phyloP scores from a whole-genome alignment of 1,140 invertebrate species.

The Pseudomyrmex concolor region DNA sequence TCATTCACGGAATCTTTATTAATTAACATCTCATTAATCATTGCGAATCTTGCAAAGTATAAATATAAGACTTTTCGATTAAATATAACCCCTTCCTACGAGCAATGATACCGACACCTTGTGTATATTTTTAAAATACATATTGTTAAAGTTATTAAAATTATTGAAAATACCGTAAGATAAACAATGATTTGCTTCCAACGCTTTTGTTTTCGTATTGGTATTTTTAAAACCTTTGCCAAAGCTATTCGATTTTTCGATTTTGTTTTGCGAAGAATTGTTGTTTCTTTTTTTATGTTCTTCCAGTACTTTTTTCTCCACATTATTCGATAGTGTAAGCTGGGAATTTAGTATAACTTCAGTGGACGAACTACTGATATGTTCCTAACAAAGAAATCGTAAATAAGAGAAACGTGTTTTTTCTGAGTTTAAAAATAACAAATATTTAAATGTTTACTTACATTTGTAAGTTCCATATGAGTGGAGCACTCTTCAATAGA shows the following conservation, averaged over 20 bases:
- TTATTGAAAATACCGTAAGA: constrained; percentile 9
- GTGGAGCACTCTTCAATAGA: not conserved
- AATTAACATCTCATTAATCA: too few relatives aligned
- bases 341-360: constrained; percentile 35
- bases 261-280: constrained; percentile 36
- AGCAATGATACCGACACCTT: too few relatives aligned
- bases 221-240: constrained; percentile 24
- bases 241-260: not conserved
- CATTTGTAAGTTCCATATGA: constrained; percentile 22
- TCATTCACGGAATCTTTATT: too few relatives aligned
- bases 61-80: too few relatives aligned
- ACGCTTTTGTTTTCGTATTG: constrained; percentile 16
- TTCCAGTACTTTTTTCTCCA: not conserved
- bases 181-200: constrained; percentile 32
- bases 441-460: constrained; percentile 32
- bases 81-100: too few relatives aligned
- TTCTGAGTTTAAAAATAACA: not conserved
- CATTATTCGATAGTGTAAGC: not conserved
- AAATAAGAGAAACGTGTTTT: not conserved
- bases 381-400: constrained; percentile 19
- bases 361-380: constrained; percentile 3
- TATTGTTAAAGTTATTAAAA: not conserved
- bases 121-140: too few relatives aligned
- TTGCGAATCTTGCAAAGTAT: too few relatives aligned
- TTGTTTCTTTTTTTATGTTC: constrained; percentile 3